Evolutionary conservation across 2,797 vertebrate species (phyloP).

Genomic region (Eremophila alpestris): DNA sequence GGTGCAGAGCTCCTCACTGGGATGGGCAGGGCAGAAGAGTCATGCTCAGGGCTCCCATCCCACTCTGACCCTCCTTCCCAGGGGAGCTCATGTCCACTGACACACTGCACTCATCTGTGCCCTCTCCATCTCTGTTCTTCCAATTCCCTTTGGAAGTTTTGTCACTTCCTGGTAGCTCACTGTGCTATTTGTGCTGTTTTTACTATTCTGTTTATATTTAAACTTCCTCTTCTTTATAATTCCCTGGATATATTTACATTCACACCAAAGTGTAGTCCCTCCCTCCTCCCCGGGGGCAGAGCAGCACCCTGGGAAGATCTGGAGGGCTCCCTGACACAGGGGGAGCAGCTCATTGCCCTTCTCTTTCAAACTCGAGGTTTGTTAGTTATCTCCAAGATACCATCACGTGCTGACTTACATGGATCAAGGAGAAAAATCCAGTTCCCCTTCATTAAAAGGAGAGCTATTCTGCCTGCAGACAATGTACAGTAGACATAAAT

Average conservation of each 20-base stretch:
- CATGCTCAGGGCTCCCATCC: background rate
- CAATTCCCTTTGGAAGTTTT: background rate
- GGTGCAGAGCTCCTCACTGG: background rate
- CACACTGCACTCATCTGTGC: background rate
- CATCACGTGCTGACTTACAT: background rate
- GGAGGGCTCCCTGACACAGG: background rate
- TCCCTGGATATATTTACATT: conserved; percentile 47
- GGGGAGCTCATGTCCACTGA: background rate
- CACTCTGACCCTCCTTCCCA: background rate
- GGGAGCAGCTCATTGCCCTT: background rate
- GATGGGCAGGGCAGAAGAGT: background rate
- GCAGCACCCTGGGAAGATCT: conserved; percentile 7
- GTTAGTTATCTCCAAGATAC: conserved; percentile 43
- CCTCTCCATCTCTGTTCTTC: background rate
- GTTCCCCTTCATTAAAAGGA: conserved; percentile 43
- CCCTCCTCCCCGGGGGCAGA: background rate
- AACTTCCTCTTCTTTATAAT: conserved; percentile 44
- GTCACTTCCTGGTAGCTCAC: conserved; percentile 25
- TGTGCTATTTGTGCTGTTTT: background rate
- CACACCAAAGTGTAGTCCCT: background rate
- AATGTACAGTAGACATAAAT: background rate
- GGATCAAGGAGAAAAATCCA: conserved; percentile 44
- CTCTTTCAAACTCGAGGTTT: conserved; percentile 22
- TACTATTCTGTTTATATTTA: conserved; percentile 45
- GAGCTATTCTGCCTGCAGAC: conserved; percentile 33